phyloP scores from a whole-genome alignment of 2,113 vertebrate genomes.

The Caracal caracal region DNA sequence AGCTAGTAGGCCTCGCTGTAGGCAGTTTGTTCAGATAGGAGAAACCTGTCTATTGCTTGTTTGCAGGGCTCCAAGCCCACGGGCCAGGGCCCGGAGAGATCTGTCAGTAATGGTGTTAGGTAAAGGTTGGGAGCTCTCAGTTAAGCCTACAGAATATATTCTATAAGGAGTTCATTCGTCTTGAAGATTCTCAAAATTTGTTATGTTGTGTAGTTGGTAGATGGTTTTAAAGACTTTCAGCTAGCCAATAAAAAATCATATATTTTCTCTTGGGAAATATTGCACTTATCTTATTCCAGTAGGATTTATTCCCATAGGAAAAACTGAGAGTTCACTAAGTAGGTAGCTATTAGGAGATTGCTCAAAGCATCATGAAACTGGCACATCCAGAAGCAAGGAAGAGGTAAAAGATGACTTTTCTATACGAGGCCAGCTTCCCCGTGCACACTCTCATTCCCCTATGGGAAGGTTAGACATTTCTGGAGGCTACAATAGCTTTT shows the following conservation, averaged over 20 bases:
- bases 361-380: background rate
- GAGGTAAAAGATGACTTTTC: background rate
- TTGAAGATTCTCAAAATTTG: background rate
- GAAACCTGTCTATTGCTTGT: background rate
- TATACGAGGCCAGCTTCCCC: background rate
- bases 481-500: background rate
- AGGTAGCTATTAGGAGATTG: background rate
- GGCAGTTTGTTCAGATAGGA: background rate
- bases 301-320: background rate
- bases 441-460: background rate
- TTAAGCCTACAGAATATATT: background rate
- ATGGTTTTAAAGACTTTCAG: background rate
- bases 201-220: background rate
- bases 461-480: background rate
- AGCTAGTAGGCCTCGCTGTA: background rate
- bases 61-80: background rate
- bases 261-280: background rate
- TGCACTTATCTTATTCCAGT: background rate
- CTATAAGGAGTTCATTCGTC: background rate
- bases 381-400: background rate
- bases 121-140: background rate
- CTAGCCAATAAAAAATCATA: background rate
- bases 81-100: background rate
- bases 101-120: background rate
- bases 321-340: background rate